phyloP scores from a whole-genome alignment of 64 coral and sea anemone species.

The Anthopleura sola region DNA sequence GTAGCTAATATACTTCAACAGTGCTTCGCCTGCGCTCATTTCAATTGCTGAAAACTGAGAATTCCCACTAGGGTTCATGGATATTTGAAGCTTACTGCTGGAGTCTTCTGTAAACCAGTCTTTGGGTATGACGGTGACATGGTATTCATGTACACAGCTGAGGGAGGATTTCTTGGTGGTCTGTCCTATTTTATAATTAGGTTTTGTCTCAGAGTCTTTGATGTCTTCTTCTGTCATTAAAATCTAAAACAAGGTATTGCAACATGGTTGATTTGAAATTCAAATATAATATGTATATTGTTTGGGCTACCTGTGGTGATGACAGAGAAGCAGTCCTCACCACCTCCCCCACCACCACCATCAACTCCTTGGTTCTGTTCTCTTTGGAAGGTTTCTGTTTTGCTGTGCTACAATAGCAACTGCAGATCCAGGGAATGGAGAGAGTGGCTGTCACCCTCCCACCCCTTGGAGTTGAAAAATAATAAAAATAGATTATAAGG shows the following conservation, averaged over 20 bases:
- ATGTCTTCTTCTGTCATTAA: constrained; percentile 71
- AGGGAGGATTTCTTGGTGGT: constrained; percentile 49
- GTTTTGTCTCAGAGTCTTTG: constrained; percentile 18
- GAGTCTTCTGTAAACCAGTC: constrained; percentile 49
- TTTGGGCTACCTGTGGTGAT: too few relatives aligned
- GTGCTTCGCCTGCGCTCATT: constrained; percentile 51
- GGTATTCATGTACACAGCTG: constrained; percentile 50
- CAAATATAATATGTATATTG: too few relatives aligned
- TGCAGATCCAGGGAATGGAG: too few relatives aligned
- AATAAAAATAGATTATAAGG: too few relatives aligned
- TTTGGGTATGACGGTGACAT: constrained; percentile 62
- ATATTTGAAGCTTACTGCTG: constrained; percentile 26
- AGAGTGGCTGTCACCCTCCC: too few relatives aligned
- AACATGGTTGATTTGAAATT: not conserved
- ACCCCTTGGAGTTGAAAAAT: too few relatives aligned
- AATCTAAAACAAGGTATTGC: constrained; percentile 22
- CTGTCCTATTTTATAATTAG: constrained; percentile 61
- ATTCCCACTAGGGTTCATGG: not conserved
- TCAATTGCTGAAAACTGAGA: constrained; percentile 73
- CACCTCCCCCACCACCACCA: too few relatives aligned
- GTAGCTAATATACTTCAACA: constrained; percentile 68
- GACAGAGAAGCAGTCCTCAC: too few relatives aligned
- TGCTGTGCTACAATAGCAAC: too few relatives aligned
- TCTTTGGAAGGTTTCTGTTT: too few relatives aligned
- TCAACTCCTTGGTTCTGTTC: too few relatives aligned